These are phyloP conservation scores for Agapostemon virescens DNA, from an alignment of 2,888 invertebrate species.

Conservation along the genomic window DNA sequence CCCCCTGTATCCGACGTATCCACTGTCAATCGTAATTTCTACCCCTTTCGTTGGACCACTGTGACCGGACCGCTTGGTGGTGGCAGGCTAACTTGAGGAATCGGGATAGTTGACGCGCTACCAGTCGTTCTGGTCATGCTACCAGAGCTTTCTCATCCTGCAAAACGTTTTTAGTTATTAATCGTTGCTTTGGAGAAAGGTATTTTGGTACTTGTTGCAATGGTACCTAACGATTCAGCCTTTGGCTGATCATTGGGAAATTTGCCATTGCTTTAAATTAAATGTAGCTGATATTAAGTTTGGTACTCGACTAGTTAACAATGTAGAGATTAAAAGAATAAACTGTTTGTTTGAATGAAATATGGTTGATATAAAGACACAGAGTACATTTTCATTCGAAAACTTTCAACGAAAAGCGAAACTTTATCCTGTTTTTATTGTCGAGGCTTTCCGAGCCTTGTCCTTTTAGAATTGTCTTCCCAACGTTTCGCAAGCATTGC, in stretches of 20 bases:
- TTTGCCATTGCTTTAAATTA: background rate
- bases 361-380: background rate
- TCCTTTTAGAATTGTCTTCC: background rate
- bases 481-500: background rate
- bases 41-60: constrained; percentile 39
- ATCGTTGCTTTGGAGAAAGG: background rate
- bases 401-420: no score
- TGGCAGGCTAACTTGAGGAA: background rate
- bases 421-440: background rate
- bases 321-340: no score
- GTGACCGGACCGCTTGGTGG: background rate
- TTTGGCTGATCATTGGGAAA: background rate
- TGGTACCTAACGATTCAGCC: background rate
- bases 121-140: background rate
- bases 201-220: background rate
- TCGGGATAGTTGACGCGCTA: background rate
- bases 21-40: constrained; percentile 38
- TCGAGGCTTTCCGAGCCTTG: background rate
- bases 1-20: constrained; percentile 9
- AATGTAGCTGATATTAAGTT: background rate
- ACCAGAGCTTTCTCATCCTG: background rate
- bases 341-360: background rate
- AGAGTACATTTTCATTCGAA: background rate
- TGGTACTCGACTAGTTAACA: background rate
- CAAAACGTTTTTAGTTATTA: background rate